These are phyloP conservation scores for Tetramorium parvispinum DNA, from an alignment of 1,140 invertebrate genomes.

Conservation along the genomic window DNA sequence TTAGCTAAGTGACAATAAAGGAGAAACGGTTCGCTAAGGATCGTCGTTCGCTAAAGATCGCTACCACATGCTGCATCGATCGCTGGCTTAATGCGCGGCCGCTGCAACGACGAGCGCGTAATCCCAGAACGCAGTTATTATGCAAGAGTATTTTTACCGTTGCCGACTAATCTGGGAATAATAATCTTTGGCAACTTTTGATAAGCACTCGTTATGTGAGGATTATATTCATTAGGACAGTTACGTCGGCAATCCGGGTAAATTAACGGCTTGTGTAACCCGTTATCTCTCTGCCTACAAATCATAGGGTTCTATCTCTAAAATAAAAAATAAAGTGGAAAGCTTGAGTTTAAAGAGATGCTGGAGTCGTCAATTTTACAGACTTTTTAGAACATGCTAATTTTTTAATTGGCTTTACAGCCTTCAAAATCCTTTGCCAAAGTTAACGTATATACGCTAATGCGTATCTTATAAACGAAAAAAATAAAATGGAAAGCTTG, in stretches of 20 bases:
- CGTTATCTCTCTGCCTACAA: background rate
- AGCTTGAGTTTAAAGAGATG: too few relatives aligned
- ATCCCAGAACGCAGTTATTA: background rate
- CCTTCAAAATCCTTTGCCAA: too few relatives aligned
- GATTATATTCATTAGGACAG: background rate
- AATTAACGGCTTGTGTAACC: background rate
- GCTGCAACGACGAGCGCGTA: too few relatives aligned
- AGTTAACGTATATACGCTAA: too few relatives aligned
- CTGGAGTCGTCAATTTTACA: too few relatives aligned
- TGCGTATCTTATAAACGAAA: too few relatives aligned
- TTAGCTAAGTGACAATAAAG: slow-evolving; percentile 58
- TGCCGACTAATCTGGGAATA: background rate
- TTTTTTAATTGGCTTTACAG: too few relatives aligned
- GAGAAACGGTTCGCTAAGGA: slow-evolving; percentile 32
- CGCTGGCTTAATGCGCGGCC: background rate
- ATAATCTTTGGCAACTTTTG: background rate
- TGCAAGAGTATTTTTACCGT: background rate
- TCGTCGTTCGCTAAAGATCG: slow-evolving; percentile 64
- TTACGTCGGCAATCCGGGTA: background rate
- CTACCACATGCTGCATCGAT: background rate
- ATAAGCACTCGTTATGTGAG: background rate
- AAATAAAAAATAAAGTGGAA: background rate
- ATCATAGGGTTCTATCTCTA: background rate
- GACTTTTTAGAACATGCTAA: too few relatives aligned
- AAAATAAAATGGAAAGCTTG: background rate